Evolutionary conservation across 2,888 invertebrate species (phyloP).

Genomic region (Prenolepis imparis): DNA sequence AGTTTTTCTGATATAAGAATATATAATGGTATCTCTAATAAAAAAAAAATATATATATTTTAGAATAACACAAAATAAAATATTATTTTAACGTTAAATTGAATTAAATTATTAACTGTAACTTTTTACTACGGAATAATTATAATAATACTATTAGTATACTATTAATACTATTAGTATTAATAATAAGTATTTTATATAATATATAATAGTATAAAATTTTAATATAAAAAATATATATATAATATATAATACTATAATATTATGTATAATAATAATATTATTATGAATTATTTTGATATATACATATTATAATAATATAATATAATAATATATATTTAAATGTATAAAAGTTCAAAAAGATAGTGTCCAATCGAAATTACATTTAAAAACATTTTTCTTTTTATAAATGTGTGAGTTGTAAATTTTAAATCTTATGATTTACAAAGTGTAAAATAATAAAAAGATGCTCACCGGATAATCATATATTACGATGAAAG

Average conservation of each 20-base stretch:
- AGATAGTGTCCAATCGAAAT: not conserved
- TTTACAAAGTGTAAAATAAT: not conserved
- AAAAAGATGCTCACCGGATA: slow-evolving; percentile 7
- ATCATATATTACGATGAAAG: slow-evolving; percentile 14
- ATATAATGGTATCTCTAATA: no score
- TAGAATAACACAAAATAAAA: not conserved
- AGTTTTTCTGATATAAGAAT: no score
- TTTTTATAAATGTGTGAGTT: not conserved
- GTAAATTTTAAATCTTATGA: not conserved
- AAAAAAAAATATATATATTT: not conserved
- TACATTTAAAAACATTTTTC: not conserved
- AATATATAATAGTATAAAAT: not conserved
- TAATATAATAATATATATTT: not conserved
- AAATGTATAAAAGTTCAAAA: not conserved
- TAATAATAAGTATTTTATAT: not conserved
- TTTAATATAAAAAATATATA: not conserved
- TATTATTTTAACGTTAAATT: not conserved
- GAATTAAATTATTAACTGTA: not conserved
- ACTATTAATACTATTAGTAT: no score
- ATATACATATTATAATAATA: not conserved
- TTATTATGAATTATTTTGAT: not conserved
- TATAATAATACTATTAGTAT: not conserved
- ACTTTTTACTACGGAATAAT: not conserved
- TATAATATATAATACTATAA: no score
- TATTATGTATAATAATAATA: not conserved